phyloP scores from a whole-genome alignment of 2,888 invertebrate genomes.

The Agrochola lota region DNA sequence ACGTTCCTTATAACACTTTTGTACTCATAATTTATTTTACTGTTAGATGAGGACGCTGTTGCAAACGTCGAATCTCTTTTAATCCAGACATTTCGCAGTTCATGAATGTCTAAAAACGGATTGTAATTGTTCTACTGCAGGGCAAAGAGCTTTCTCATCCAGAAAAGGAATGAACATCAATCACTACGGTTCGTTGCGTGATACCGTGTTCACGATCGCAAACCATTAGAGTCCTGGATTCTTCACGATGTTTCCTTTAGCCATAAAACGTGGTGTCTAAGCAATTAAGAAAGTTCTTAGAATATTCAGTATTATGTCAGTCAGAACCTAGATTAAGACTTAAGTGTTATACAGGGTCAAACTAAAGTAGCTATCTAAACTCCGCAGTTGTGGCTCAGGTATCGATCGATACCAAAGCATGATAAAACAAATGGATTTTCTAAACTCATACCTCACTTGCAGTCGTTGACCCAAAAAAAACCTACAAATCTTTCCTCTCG shows the following conservation, averaged over 20 bases:
- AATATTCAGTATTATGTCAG: background rate
- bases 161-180: slow-evolving; percentile 29
- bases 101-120: slow-evolving; percentile 10
- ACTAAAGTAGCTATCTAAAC: too few species aligned
- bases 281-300: background rate
- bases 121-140: background rate
- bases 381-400: too few species aligned
- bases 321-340: background rate
- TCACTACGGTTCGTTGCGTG: slow-evolving; percentile 30
- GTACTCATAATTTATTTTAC: background rate
- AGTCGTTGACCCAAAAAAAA: too few species aligned
- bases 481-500: too few species aligned
- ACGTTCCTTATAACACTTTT: background rate
- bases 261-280: background rate
- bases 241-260: background rate
- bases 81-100: background rate
- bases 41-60: background rate
- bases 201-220: slow-evolving; percentile 8
- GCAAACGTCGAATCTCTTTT: background rate
- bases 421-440: too few species aligned
- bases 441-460: too few species aligned
- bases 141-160: slow-evolving; percentile 17
- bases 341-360: too few species aligned
- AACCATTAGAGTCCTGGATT: slow-evolving; percentile 20
- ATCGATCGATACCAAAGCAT: too few species aligned